phyloP scores from a whole-genome alignment of 2,113 vertebrate species.

The Lophius piscatorius region DNA sequence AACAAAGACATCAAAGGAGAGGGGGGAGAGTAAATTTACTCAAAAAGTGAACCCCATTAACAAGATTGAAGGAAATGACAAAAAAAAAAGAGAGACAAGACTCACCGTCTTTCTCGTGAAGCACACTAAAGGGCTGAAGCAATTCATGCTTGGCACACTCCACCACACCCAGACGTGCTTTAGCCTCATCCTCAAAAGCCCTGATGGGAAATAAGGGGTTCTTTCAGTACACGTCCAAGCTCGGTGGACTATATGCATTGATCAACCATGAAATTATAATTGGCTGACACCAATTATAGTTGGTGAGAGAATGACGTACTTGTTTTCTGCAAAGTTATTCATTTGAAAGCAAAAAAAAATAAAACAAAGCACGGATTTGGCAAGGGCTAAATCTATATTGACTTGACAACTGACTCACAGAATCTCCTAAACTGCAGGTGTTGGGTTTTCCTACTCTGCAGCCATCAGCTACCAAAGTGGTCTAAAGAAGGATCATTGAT shows the following conservation, averaged over 20 bases:
- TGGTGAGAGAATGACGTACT: no score
- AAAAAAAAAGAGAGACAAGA: not conserved
- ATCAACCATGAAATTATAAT: no score
- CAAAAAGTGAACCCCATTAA: not conserved
- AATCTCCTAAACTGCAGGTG: no score
- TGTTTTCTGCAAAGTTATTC: no score
- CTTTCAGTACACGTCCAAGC: no score
- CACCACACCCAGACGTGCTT: constrained; percentile 93
- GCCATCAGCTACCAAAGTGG: no score
- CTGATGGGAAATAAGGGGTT: constrained; percentile 72
- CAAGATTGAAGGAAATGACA: not conserved
- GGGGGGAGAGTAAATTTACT: not conserved
- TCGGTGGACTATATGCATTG: no score
- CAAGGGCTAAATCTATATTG: not conserved
- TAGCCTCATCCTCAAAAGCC: constrained; percentile 95
- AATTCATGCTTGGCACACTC: constrained; percentile 96
- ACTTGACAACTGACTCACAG: no score
- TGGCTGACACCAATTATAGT: no score
- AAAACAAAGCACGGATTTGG: constrained; percentile 2
- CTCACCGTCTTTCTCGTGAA: constrained; percentile 97
- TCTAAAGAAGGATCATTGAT: no score
- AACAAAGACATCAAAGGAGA: not conserved
- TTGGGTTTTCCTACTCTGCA: no score
- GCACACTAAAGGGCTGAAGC: constrained; percentile 94
- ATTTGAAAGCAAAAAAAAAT: not conserved